Evolutionary conservation across 2,113 vertebrate genomes (phyloP).

Genomic region (Syrmaticus mikado): DNA sequence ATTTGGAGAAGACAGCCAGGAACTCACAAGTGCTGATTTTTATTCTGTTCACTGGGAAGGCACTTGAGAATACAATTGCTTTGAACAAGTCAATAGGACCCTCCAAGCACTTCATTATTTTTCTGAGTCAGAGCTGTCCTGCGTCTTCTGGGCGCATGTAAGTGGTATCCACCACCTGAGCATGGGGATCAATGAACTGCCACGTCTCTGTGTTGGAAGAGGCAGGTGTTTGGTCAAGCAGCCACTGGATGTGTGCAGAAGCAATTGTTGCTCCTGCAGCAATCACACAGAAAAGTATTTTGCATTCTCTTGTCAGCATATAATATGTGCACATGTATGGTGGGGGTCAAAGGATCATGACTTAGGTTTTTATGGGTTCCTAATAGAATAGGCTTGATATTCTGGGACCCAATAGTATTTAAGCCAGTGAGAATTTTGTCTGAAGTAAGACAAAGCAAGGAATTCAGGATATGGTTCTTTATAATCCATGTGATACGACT

Average conservation of each 20-base stretch:
- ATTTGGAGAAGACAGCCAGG: neutral
- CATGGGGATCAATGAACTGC: neutral
- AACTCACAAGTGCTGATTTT: accelerated
- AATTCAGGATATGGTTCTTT: neutral
- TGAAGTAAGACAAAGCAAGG: neutral
- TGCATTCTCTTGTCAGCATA: accelerated
- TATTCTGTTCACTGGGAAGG: neutral
- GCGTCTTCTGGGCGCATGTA: accelerated
- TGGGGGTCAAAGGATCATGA: neutral
- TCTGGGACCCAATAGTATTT: neutral
- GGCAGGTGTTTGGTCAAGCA: neutral
- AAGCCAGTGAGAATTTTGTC: neutral
- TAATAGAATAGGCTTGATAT: neutral
- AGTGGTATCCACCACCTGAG: accelerated
- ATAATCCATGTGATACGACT: neutral
- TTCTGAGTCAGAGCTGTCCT: neutral
- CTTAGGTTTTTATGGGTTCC: neutral
- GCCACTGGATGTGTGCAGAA: neutral
- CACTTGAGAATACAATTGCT: neutral
- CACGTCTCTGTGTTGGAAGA: neutral
- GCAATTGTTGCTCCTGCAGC: neutral
- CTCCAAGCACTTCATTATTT: neutral
- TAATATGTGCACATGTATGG: neutral
- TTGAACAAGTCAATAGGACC: neutral
- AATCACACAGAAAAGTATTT: neutral